Evolutionary conservation across 2,797 vertebrate species (phyloP).

Genomic region (Myotis pilosus): DNA sequence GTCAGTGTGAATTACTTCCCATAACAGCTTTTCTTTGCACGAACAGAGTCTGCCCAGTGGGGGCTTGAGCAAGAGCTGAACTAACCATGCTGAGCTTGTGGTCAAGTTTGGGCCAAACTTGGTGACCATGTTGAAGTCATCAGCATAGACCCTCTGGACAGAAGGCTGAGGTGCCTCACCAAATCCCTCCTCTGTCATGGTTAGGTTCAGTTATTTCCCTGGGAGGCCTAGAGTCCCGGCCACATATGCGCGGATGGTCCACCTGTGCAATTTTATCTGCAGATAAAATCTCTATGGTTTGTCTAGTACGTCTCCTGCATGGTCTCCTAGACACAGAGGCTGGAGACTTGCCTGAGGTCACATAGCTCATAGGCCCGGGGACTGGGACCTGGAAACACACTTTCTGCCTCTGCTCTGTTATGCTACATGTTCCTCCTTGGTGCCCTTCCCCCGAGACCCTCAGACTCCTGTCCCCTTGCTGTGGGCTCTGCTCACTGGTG

Average conservation of each 20-base stretch:
- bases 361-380: background rate
- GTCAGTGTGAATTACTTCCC: background rate
- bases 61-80: background rate
- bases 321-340: background rate
- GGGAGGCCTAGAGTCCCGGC: background rate
- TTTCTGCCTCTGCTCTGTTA: fast-evolving
- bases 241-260: background rate
- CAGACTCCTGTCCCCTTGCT: background rate
- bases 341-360: background rate
- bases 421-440: background rate
- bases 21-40: background rate
- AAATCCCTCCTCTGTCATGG: background rate
- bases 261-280: background rate
- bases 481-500: background rate
- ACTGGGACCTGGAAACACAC: background rate
- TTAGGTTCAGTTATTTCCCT: background rate
- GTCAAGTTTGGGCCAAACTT: background rate
- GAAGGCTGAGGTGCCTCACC: background rate
- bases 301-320: background rate
- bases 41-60: background rate
- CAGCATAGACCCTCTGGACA: background rate
- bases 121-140: background rate
- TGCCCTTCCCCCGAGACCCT: fast-evolving
- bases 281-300: background rate
- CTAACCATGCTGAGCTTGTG: background rate